Base-by-base conservation (phyloP, 2,113 vertebrate species). In the Echinops telfairi region DNA sequence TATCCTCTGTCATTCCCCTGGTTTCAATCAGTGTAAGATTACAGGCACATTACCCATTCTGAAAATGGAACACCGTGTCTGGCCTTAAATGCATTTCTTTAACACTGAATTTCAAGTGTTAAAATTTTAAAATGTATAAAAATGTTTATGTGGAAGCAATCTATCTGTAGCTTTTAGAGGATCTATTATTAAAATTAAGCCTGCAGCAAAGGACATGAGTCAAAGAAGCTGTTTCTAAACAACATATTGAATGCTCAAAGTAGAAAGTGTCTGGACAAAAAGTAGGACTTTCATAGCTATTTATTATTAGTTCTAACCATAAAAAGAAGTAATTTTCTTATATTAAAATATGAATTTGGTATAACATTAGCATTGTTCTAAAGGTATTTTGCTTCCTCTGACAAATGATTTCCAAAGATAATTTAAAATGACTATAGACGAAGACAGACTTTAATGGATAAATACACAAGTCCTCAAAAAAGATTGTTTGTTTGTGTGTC, bases 151-250 rank as follows among this genome's bases (percentile, higher is more conserved):
- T 83, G 80, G 66, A 82, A 96, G 53, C 20, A 90, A 62, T 94
- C 38, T 76, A 82, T 76, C 6, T 0, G 58, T 36, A 66, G 31
- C 92, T 95, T 92, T 95, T 87, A 91, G 20, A 96, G 43, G 23
- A 83, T 95, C 94, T 31, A 15, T 96, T 97, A 95, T 95, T 94
- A 96, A 97, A 97, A 97, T 89, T 70, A 17, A 95, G 33, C 43
- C 85, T 88, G 12, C 29, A 93, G 91, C 31, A 95, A 95, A 97
- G 20, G 25, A 94, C 64, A 33, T 96, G 95, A 92, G 81, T 95
- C 80, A 95, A 96, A 92, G 86, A 66, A 97, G 97, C 89, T 62
- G 82, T 90, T 96, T 91, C 87, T 95, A 95, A 80, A 76, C 88
- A 95, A 92, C 20, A 76, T 81, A 90, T 86, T 83, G 89, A 83